phyloP scores from a whole-genome alignment of 2,113 vertebrate species.

The Chaetops frenatus region DNA sequence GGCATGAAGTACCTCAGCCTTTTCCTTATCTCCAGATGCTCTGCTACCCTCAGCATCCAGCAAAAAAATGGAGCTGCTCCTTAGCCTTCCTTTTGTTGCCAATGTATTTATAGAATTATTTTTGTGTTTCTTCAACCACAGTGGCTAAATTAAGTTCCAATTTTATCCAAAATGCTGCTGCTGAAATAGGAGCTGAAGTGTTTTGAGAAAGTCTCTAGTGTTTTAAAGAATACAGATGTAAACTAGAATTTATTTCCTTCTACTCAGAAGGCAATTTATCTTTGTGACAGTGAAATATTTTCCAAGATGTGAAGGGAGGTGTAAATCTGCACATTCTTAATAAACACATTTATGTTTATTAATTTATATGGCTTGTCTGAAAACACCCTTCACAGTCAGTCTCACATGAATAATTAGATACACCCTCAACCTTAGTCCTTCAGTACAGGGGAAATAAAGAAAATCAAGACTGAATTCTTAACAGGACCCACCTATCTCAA shows the following conservation, averaged over 20 bases:
- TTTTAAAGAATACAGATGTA: not conserved
- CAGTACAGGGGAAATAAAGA: constrained; percentile 30
- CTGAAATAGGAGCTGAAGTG: not conserved
- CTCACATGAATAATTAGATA: constrained; percentile 55
- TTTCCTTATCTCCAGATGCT: not conserved
- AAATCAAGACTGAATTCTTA: constrained; percentile 55
- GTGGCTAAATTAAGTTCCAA: not conserved
- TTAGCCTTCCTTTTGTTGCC: not conserved
- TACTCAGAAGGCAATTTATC: not conserved
- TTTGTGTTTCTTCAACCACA: not conserved
- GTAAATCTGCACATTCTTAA: constrained; percentile 8
- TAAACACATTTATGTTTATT: constrained; percentile 35
- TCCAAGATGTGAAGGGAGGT: not conserved
- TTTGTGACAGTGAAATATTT: not conserved
- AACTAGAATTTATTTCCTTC: constrained; percentile 13
- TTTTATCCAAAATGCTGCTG: not conserved
- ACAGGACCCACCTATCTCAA: constrained; percentile 9
- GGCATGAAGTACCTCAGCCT: not conserved
- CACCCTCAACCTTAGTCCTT: constrained; percentile 24
- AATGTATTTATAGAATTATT: not conserved
- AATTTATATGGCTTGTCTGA: constrained; percentile 55
- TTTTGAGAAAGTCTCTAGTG: not conserved
- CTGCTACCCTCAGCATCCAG: not conserved
- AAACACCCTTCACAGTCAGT: constrained; percentile 61
- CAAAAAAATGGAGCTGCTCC: not conserved